Base-by-base conservation (phyloP, 2,888 invertebrate genomes). In the Rhopalosiphum nymphaeae region DNA sequence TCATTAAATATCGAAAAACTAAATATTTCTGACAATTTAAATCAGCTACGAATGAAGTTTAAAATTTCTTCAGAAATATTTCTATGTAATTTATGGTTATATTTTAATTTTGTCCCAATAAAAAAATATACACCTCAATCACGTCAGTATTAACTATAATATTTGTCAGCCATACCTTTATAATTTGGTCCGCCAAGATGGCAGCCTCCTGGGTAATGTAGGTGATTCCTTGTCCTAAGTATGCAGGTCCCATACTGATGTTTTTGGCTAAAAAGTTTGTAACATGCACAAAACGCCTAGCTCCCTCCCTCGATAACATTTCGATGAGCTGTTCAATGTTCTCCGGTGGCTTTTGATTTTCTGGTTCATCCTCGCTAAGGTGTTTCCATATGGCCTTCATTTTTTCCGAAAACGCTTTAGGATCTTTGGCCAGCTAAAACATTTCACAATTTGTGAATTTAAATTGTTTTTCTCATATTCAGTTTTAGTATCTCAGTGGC, bases 331-430 rank as follows among this genome's bases (percentile, higher is more conserved):
- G 97, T 95, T 98, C 98, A 61, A 98, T 95, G 3, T 97, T 98
- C 95, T 97, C 97, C 0, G 98, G 98, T 67, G 98, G 97, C 9
- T 97, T 97, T 96, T 98, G 98, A 96, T 98, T 98, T 96, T 98
- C 98, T 0, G 98, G 98, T 95, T 98, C 98, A 49, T 98, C 97
- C 95, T 97, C 96, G 95, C 98, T 98, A 92, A 98, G 96, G 84
- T 97, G 96, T 1, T 96, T 96, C 97, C 98, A 98, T 89, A 98
- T 96, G 95, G 97, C 97, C 95, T 97, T 97, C 3, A 97, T 97
- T 95, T 98, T 98, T 95, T 97, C 96, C 96, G 95, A 95, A 89
- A 97, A 96, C 1, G 98, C 98, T 95, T 97, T 97, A 0, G 98
- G 98, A 96, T 98, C 98, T 42, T 97, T 98, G 5, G 97, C 97